Conservation (phyloP, 2,113 vertebrate genomes). For the cat (Felis catus) region DNA sequence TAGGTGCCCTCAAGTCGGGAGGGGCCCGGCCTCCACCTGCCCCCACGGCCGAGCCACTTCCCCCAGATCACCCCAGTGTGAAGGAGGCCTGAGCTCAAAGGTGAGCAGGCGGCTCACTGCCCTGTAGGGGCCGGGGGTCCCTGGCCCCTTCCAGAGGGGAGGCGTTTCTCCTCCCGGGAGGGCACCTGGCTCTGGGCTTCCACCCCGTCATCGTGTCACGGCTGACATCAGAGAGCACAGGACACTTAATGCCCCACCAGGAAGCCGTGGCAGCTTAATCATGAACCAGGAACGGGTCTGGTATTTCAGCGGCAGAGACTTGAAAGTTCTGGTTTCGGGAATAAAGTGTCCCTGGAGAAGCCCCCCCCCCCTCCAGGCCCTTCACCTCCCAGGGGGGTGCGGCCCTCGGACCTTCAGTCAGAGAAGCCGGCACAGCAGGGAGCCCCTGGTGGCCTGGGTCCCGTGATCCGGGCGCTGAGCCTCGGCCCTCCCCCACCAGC, state of each 20-base stretch:
- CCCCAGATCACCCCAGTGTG: fast-evolving
- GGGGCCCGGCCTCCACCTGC: too few species aligned
- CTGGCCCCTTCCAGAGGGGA: fast-evolving
- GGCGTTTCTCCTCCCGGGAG: not conserved
- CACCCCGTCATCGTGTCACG: too few species aligned
- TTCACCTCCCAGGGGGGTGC: not conserved
- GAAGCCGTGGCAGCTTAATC: not conserved
- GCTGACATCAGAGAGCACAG: fast-evolving
- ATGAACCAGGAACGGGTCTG: not conserved
- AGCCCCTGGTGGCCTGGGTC: not conserved
- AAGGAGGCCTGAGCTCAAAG: not conserved
- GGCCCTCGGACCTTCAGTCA: fast-evolving
- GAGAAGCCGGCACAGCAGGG: fast-evolving
- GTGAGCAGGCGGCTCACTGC: not conserved
- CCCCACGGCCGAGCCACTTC: not conserved
- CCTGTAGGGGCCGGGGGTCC: fast-evolving
- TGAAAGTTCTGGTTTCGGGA: not conserved
- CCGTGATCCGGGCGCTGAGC: not conserved
- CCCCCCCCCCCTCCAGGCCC: too few species aligned
- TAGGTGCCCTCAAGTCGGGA: not conserved
- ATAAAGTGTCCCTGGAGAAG: too few species aligned
- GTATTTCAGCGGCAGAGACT: not conserved
- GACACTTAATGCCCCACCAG: not conserved
- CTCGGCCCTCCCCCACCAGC: slow-evolving; percentile 77
- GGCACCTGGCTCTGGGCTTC: not conserved